Evolutionary conservation across 2,797 vertebrate species (phyloP), one percentile per base, ranked within the genome.

Genomic region (Micrastur ruficollis): DNA sequence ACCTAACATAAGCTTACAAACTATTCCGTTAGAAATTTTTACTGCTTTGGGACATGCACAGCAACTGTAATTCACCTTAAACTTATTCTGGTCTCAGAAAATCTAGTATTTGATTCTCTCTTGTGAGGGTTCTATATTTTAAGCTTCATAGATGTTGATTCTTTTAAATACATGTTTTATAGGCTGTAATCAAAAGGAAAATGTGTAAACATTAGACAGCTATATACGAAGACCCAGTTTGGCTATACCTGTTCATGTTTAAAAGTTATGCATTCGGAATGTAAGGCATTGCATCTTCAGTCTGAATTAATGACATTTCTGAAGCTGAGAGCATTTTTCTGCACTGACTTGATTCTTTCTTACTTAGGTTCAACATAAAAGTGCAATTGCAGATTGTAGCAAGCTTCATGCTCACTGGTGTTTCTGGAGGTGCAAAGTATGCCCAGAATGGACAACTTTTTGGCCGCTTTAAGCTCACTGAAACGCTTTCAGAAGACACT

Each of bases 331-430:
- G 50, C 36, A 2, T 93, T 89, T 90, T 83, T 72, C 70, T 74
- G 78, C 81, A 82, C 81, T 97, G 66, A 83, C 90, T 96, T 10
- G 49, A 53, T 97, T 47, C 65, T 96, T 97, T 98, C 79, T 92
- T 59, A 22, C 95, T 83, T 97, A 99, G 99, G 98, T 99, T 99
- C 98, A 99, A 99, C 98, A 99, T 99, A 97, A 99, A 99, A 98
- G 99, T 99, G 95, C 99, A 99, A 88, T 98, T 99, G 97, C 99
- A 99, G 98, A 99, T 99, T 88, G 99, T 99, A 92, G 99, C 98
- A 95, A 99, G 99, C 98, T 99, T 99, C 97, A 99, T 99, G 99
- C 98, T 99, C 95, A 99, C 99, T 18, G 99, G 99, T 94, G 99
- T 99, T 97, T 99, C 99, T 91, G 99, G 99, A 81, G 99, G 99